phyloP scores from a whole-genome alignment of 1,140 invertebrate genomes.

The Temnothorax longispinosus region DNA sequence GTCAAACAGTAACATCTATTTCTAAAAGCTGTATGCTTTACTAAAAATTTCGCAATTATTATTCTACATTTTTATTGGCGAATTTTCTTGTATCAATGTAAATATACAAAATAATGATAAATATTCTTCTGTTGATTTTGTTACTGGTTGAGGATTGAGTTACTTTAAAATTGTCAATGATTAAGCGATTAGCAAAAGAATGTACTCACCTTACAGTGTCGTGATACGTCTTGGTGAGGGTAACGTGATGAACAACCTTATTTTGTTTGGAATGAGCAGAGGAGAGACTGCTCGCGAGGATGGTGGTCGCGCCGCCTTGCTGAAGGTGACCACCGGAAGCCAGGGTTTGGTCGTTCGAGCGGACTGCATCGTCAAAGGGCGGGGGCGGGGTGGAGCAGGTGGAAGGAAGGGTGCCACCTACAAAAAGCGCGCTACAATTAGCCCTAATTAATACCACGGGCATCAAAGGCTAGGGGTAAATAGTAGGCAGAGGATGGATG shows the following conservation, averaged over 20 bases:
- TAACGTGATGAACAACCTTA: constrained; percentile 83
- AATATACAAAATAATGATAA: not conserved
- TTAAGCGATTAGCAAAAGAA: not conserved
- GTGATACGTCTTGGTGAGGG: constrained; percentile 82
- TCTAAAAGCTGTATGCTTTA: not conserved
- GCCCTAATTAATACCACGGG: constrained; percentile 75
- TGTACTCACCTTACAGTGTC: constrained; percentile 82
- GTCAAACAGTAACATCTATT: constrained; percentile 29
- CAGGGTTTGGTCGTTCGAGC: constrained; percentile 86
- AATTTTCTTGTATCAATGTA: not conserved
- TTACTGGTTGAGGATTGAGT: constrained; percentile 6
- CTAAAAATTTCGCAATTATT: not conserved
- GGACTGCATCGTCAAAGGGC: constrained; percentile 92
- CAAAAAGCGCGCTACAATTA: constrained; percentile 84
- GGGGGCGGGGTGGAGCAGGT: constrained; percentile 94
- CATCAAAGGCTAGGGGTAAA: not conserved
- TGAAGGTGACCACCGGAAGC: constrained; percentile 83
- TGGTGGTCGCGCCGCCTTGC: constrained; percentile 74
- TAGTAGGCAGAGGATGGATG: not conserved
- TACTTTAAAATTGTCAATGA: not conserved
- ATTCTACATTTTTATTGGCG: not conserved
- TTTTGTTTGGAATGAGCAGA: constrained; percentile 80
- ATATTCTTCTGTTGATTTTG: not conserved
- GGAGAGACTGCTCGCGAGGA: constrained; percentile 78
- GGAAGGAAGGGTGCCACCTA: constrained; percentile 88